Percentiles rank a stretch among this genome's conserved stretches.
Conservation (phyloP, 2,888 invertebrate species). For the Agrotis exclamationis region DNA sequence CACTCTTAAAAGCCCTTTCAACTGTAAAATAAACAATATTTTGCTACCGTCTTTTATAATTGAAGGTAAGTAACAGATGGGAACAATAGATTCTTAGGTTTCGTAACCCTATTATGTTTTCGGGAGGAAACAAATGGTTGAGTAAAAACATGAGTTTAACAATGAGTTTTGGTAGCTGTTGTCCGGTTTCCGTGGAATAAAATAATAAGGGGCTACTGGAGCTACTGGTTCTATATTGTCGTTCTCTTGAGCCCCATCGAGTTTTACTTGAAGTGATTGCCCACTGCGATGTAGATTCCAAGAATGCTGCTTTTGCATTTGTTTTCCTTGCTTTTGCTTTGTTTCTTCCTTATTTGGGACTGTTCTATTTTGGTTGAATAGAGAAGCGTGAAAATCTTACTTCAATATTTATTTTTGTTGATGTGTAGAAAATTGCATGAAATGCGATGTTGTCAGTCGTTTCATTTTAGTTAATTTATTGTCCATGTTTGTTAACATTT, state of each 20-base stretch:
- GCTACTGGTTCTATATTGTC: constrained; percentile 82
- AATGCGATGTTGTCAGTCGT: background rate
- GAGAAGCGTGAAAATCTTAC: constrained; percentile 33
- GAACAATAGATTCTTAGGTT: constrained; percentile 80
- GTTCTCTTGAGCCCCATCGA: constrained; percentile 75
- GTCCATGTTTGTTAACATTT: background rate
- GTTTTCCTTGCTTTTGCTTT: constrained; percentile 19
- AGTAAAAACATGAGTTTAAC: constrained; percentile 81
- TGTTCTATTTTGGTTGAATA: constrained; percentile 59
- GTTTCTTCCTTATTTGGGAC: constrained; percentile 41
- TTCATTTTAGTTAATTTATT: constrained; percentile 3
- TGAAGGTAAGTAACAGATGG: constrained; percentile 83
- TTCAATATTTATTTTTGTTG: constrained; percentile 46
- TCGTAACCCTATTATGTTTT: constrained; percentile 86
- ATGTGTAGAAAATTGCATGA: constrained; percentile 24
- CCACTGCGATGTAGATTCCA: constrained; percentile 75
- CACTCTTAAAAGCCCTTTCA: constrained; percentile 85
- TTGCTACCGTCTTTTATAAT: constrained; percentile 85
- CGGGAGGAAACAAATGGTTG: constrained; percentile 82
- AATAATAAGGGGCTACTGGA: constrained; percentile 83
- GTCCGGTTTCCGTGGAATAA: constrained; percentile 83
- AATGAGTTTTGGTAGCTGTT: constrained; percentile 77
- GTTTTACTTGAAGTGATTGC: constrained; percentile 79
- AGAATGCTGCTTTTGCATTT: constrained; percentile 50
- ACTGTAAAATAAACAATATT: constrained; percentile 89